Conservation (phyloP, 2,797 vertebrate species). For the Acanthurus lineatus region DNA sequence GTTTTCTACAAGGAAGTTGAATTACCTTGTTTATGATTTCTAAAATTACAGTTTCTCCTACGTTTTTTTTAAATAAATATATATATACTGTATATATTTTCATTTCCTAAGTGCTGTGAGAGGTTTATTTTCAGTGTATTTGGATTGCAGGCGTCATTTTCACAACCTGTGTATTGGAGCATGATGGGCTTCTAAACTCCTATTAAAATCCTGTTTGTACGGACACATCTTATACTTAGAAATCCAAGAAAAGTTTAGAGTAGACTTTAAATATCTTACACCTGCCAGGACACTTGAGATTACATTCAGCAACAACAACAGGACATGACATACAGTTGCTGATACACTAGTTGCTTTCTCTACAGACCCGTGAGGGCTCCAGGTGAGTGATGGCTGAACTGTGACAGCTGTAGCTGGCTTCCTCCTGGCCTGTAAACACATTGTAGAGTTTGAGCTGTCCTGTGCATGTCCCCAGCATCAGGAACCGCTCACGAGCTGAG, state of each 20-base stretch:
- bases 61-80: too few species aligned
- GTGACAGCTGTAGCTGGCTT: conserved; percentile 98
- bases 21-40: too few species aligned
- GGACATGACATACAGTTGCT: background rate
- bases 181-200: too few species aligned
- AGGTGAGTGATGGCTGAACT: conserved; percentile 98
- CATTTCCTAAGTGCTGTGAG: too few species aligned
- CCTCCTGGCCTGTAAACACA: conserved; percentile 97
- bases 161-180: too few species aligned
- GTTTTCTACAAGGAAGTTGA: too few species aligned
- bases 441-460: conserved; percentile 99
- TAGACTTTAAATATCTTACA: background rate
- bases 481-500: conserved; percentile 96
- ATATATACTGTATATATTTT: too few species aligned
- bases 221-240: background rate
- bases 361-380: conserved; percentile 95
- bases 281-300: background rate
- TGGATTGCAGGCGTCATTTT: too few species aligned
- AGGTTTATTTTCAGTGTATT: too few species aligned
- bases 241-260: background rate
- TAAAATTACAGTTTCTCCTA: too few species aligned
- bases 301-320: background rate
- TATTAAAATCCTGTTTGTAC: background rate
- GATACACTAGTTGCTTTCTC: background rate
- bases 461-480: conserved; percentile 98